Conservation (phyloP, 1,140 invertebrate species). For the Magallana angulata region DNA sequence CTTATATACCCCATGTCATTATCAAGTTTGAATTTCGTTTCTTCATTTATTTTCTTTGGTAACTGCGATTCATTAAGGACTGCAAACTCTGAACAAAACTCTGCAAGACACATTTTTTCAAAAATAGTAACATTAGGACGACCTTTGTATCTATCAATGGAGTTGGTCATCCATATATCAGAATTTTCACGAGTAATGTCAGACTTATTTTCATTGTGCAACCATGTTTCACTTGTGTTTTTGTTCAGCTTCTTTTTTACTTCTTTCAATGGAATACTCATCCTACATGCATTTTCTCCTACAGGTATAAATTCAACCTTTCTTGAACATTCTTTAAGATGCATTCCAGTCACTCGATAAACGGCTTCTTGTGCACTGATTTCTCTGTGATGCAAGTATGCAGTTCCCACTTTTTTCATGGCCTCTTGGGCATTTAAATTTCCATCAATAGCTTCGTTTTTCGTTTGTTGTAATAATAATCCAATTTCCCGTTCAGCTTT, state of each 20-base stretch:
- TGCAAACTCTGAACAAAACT: slow-evolving; percentile 54
- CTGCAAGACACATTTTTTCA: slow-evolving; percentile 41
- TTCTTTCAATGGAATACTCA: slow-evolving; percentile 40
- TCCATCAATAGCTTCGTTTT: slow-evolving; percentile 41
- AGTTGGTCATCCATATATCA: slow-evolving; percentile 39
- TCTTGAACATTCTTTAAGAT: slow-evolving; percentile 51
- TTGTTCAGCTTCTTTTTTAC: background rate
- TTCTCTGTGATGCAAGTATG: slow-evolving; percentile 53
- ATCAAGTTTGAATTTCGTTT: slow-evolving; percentile 22
- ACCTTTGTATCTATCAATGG: slow-evolving; percentile 37
- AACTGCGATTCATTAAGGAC: slow-evolving; percentile 39
- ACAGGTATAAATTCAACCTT: slow-evolving; percentile 51
- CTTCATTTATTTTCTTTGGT: slow-evolving; percentile 33
- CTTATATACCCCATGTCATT: slow-evolving; percentile 53
- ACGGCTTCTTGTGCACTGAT: slow-evolving; percentile 56
- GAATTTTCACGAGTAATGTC: no score
- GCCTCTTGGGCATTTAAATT: slow-evolving; percentile 43
- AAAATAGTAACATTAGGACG: background rate
- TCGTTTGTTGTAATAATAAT: slow-evolving; percentile 31
- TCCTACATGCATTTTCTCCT: slow-evolving; percentile 47
- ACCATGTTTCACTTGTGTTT: background rate
- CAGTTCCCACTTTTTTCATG: slow-evolving; percentile 49
- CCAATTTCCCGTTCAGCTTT: slow-evolving; percentile 53
- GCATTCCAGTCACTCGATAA: slow-evolving; percentile 40
- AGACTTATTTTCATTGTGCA: background rate